Evolutionary conservation across 2,113 vertebrate genomes (phyloP).

Genomic region (Nanorana parkeri): DNA sequence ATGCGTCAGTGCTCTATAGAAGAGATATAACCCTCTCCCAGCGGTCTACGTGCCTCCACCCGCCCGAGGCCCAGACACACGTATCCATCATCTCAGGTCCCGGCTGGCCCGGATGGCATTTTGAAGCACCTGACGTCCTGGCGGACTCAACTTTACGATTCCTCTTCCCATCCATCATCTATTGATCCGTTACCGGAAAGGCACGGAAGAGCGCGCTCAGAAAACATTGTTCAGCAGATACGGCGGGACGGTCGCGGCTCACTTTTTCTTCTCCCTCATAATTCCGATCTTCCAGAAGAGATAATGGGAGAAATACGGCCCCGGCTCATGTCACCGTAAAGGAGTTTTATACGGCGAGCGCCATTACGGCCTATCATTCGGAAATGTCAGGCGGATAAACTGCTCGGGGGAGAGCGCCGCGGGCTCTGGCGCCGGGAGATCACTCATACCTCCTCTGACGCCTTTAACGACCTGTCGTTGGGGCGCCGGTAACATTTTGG

Average conservation of each 20-base stretch:
- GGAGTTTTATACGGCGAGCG: conserved; percentile 29
- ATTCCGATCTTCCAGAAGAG: conserved; percentile 29
- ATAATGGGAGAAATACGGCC: conserved; percentile 47
- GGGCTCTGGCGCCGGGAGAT: conserved; percentile 24
- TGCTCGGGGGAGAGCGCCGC: conserved; percentile 10
- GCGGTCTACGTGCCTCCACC: too few relatives aligned
- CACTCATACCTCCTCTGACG: conserved; percentile 11
- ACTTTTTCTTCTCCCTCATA: conserved; percentile 33
- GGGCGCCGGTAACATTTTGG: conserved; percentile 28
- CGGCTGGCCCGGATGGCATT: conserved; percentile 14
- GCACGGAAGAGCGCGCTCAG: conserved; percentile 3
- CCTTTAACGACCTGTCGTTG: conserved; percentile 29
- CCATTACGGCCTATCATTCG: conserved; percentile 48
- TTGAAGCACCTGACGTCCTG: conserved; percentile 18
- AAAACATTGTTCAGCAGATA: neutral
- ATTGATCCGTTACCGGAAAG: conserved; percentile 18
- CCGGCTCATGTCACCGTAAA: conserved; percentile 28
- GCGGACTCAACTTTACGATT: neutral
- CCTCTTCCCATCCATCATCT: conserved; percentile 2
- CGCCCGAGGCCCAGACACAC: too few relatives aligned
- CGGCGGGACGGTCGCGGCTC: neutral
- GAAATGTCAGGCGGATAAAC: conserved; percentile 56
- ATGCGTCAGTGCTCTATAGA: too few relatives aligned
- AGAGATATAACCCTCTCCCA: too few relatives aligned
- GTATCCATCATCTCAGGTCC: neutral